Base-by-base conservation (phyloP, 2,888 invertebrate species). In the Ectemnius cavifrons region DNA sequence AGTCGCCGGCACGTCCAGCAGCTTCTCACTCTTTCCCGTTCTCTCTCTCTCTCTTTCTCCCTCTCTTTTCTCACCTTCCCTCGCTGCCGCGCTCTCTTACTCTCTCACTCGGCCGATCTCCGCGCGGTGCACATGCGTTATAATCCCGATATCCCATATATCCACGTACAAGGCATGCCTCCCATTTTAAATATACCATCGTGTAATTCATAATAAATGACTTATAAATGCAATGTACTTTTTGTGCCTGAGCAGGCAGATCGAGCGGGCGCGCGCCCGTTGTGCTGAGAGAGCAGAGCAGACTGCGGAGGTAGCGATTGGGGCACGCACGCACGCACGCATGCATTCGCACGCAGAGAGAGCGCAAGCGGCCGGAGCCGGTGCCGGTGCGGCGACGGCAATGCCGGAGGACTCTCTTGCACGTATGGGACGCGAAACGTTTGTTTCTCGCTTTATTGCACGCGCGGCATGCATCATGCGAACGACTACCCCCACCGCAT, bases 181-280 rank as follows among this genome's bases (percentile, higher is more conserved):
- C 86, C 88, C 88, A 89, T 90, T 90, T 90, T 89, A 89, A 90
- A 90, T 90, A 90, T 88, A 89, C 89, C 88, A 89, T 90, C 90
- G 89, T 91, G 90, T 91, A 90, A 90, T 90, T 91, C 89, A 90
- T 89, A 90, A 90, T 90, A 90, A 90, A 90, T 90, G 88, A 90
- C 90, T 89, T 89, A 90, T 90, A 90, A 90, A 90, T 90, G 89
- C 88, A 88, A 87, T 86, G 88, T 85, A 87, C 84, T 88, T 89
- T 89, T 87, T 85, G 83, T 79, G 58, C 65, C 77, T 75, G 73
- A 67, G 83, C 73, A 83, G 37, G 37, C 6, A 37, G 37, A 37
- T 37, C 37, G 37, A 37, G 37, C 37, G 37, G 37, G 78, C 81
- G 78, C 78, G 85, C 84, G 82, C 75, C 77, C 76, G 80, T 80